Evolutionary conservation across 2,113 vertebrate genomes (phyloP), one percentile per base, ranked within the genome.

Genomic region (Pipra filicauda): DNA sequence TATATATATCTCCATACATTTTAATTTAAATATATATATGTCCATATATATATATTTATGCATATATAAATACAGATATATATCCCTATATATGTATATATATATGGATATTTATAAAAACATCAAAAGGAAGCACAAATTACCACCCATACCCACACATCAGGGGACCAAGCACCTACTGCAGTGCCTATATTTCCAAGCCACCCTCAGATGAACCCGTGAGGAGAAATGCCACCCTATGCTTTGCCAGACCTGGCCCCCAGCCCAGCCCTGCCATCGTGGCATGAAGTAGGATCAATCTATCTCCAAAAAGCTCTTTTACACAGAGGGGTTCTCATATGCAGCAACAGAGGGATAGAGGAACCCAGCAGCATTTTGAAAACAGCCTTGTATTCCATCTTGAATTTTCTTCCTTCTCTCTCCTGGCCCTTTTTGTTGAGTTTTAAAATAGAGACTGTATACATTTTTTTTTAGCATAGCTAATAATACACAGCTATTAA

Each of bases 401-500:
- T 2, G 0, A 69, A 73, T 54, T 27, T 33, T 57, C 48, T 26
- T 77, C 82, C 79, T 61, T 89, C 26, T 73, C 64, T 43, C 44
- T 93, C 33, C 61, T 11, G 8, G 41, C 24, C 26, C 22, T 74
- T 92, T 57, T 37, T 58, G 30, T 57, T 75, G 12, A 85, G 41
- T 49, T 89, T 76, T 89, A 94, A 88, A 95, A 96, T 89, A 88
- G 70, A 70, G 55, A 41, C 44, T 7, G 27, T 51, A 58, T 37
- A 46, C 12, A 4, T 57, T 51, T 86, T 61, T 88, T 89, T 89
- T 89, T 57, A 59, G 52, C 27, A 18, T 23, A 41, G 37, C 61
- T 81, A 90, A 84, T 94, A 91, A 95, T 72, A 82, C 11, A 57
- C 6, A 37, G 15, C 43, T 84, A 80, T 91, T 89, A 89, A 91